These are phyloP conservation scores for Ataeniobius toweri DNA, from an alignment of 2,797 vertebrate genomes.

Conservation along the genomic window DNA sequence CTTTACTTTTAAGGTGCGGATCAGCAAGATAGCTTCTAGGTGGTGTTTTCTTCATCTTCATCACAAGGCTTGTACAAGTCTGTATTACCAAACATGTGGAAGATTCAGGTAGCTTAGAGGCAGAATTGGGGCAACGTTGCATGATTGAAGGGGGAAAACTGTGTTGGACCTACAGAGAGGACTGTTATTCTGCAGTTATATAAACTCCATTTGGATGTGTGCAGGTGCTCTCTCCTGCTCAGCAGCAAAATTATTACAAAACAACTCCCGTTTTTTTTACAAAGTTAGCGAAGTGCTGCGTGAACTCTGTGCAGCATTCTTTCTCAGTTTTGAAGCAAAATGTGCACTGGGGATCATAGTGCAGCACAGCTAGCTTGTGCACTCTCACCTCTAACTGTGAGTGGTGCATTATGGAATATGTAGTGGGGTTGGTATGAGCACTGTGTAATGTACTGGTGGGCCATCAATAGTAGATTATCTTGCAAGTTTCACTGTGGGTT, in stretches of 20 bases:
- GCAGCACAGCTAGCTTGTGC: neutral
- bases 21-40: too few species aligned
- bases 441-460: neutral
- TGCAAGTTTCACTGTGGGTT: neutral
- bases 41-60: too few species aligned
- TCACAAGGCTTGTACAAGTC: neutral
- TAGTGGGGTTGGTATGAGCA: neutral
- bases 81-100: neutral
- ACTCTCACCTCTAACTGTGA: neutral
- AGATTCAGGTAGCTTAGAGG: neutral
- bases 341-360: neutral
- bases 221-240: neutral
- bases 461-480: neutral
- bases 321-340: neutral
- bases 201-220: neutral
- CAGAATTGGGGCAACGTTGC: neutral
- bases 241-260: neutral
- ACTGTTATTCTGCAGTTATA: neutral
- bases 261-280: neutral
- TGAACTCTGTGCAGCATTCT: neutral
- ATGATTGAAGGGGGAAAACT: neutral
- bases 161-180: neutral
- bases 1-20: too few species aligned
- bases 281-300: neutral
- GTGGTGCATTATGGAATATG: neutral